Base-by-base conservation (phyloP, 1,140 invertebrate genomes). In the Drosophila varians region DNA sequence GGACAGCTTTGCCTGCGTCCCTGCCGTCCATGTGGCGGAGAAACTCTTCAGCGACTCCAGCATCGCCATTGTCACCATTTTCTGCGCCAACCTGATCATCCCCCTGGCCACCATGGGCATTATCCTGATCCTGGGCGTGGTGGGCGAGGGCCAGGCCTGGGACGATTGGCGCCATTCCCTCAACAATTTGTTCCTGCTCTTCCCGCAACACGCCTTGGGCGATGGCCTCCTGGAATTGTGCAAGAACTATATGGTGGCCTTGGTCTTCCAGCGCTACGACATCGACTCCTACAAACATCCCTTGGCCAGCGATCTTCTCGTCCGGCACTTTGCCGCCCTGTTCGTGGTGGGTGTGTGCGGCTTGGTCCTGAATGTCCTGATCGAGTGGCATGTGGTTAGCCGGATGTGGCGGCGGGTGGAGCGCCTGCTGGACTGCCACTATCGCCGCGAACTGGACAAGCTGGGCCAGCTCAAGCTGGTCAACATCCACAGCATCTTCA, bases 251-350 rank as follows among this genome's bases (percentile, higher is more conserved):
- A 94, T 95, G 83, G 92, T 92, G 2, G 80, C 92, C 1, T 64
- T 92, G 49, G 62, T 95, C 16, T 89, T 95, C 4, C 78, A 75
- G 4, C 92, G 93, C 45, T 95, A 94, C 74, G 93, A 94, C 42
- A 94, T 95, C 92, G 92, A 95, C 71, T 94, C 94, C 2, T 95
- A 95, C 76, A 92, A 92, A 49, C 93, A 93, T 52, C 94, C 94
- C 0, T 72, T 95, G 12, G 70, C 80, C 8, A 93, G 92, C 77
- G 88, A 93, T 28, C 91, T 95, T 9, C 61, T 94, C 6, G 90
- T 90, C 16, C 91, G 91, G 0, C 94, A 95, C 89, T 94, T 92
- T 57, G 52, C 91, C 0, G 92, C 92, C 0, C 78, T 94, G 2
- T 65, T 92, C 0, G 4, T 92, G 14, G 91, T 94, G 3, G 94